Evolutionary conservation across 2,888 invertebrate genomes (phyloP).

Genomic region (Oeneis ivallda): DNA sequence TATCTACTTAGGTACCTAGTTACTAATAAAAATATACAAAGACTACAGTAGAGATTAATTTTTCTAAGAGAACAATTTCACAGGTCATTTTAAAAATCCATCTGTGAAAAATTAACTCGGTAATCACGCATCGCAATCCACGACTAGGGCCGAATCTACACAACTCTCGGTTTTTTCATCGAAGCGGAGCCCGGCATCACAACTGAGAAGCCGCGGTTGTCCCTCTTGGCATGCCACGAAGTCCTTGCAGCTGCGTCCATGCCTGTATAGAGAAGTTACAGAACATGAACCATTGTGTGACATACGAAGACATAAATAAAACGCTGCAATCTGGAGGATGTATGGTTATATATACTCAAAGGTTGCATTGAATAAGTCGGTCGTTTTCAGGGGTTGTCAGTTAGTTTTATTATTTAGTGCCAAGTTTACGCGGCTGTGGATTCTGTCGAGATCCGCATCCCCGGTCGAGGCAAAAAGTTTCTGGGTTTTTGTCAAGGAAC

Average conservation of each 20-base stretch:
- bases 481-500: too few species aligned
- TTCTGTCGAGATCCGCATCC: too few species aligned
- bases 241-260: conserved; percentile 52
- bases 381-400: too few species aligned
- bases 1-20: too few species aligned
- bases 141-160: conserved; percentile 40
- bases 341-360: too few species aligned
- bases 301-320: neutral
- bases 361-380: too few species aligned
- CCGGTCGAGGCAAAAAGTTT: too few species aligned
- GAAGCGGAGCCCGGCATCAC: conserved; percentile 58
- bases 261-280: conserved; percentile 45
- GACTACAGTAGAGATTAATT: too few species aligned
- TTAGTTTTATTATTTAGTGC: too few species aligned
- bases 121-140: conserved; percentile 16
- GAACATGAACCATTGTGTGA: neutral
- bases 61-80: neutral
- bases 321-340: too few species aligned
- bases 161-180: conserved; percentile 53
- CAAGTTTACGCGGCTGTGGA: too few species aligned
- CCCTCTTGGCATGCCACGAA: conserved; percentile 62
- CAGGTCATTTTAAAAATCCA: neutral
- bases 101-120: neutral
- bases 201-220: conserved; percentile 58
- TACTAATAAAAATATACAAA: too few species aligned